Conservation (phyloP, 2,888 invertebrate genomes). For the Plutella xylostella region DNA sequence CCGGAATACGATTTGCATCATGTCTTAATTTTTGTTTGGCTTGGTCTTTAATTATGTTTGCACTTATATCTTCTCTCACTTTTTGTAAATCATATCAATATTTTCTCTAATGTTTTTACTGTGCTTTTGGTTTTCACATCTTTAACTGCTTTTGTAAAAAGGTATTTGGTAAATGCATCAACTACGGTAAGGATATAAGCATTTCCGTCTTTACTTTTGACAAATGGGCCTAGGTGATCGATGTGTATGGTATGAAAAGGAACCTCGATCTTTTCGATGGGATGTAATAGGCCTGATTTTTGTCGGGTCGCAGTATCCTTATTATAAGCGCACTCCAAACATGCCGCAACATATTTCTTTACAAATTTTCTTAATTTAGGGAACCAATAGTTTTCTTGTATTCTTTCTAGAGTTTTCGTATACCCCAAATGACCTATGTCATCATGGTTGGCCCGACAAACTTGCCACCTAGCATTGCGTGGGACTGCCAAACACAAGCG, state of each 20-base stretch:
- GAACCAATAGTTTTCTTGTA: too few species aligned
- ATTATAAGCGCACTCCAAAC: conserved; percentile 11
- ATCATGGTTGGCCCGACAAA: not conserved
- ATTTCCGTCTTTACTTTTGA: conserved; percentile 10
- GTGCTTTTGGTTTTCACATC: conserved; percentile 9
- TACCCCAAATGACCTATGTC: not conserved
- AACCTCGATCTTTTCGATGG: conserved; percentile 2
- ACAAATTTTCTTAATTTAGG: conserved; percentile 8
- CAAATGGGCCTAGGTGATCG: conserved; percentile 14
- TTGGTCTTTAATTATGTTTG: conserved; percentile 13
- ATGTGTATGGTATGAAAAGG: conserved; percentile 8
- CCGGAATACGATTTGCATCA: conserved; percentile 8
- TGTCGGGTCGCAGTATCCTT: conserved; percentile 6
- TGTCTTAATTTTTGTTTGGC: conserved; percentile 10
- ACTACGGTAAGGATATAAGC: conserved; percentile 8
- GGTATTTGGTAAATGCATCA: conserved; percentile 12
- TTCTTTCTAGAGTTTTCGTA: too few species aligned
- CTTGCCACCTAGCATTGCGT: not conserved
- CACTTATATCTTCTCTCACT: conserved; percentile 9
- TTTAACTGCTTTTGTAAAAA: conserved; percentile 7
- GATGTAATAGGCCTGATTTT: conserved; percentile 2
- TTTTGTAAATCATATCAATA: conserved; percentile 9
- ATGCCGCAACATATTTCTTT: conserved; percentile 7
- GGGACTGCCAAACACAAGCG: not conserved
- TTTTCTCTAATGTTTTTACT: conserved; percentile 5